phyloP scores from a whole-genome alignment of 1,140 invertebrate species.

The Neodiprion pinetum region DNA sequence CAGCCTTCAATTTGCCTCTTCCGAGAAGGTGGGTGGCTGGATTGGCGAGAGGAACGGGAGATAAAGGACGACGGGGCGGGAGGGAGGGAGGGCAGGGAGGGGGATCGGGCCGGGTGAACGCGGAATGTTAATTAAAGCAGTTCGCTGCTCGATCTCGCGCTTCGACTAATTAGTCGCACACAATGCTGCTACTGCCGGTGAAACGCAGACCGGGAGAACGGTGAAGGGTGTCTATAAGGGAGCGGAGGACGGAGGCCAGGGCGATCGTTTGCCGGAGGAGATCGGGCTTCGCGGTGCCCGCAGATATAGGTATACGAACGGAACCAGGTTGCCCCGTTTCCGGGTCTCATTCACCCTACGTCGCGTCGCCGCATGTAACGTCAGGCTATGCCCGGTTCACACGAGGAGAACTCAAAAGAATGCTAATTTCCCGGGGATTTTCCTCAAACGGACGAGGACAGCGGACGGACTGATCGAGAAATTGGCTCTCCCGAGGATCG shows the following conservation, averaged over 20 bases:
- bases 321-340: neutral
- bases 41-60: constrained; percentile 33
- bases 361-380: neutral
- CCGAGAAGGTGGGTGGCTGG: constrained; percentile 41
- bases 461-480: constrained; percentile 28
- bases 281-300: no score
- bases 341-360: neutral
- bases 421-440: constrained; percentile 52
- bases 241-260: constrained; percentile 23
- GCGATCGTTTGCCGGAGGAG: constrained; percentile 31
- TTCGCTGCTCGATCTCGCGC: constrained; percentile 59
- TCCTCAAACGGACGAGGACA: constrained; percentile 27
- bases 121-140: constrained; percentile 63
- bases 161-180: constrained; percentile 61
- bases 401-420: constrained; percentile 39
- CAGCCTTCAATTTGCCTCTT: constrained; percentile 57
- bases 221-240: constrained; percentile 20
- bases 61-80: neutral
- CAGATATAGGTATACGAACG: neutral
- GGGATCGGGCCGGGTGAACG: constrained; percentile 37
- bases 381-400: neutral
- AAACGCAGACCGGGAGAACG: constrained; percentile 24
- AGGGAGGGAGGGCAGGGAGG: neutral
- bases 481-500: constrained; percentile 23
- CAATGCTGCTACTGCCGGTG: constrained; percentile 44